Conservation (phyloP, 1,140 invertebrate genomes). For the Leptinotarsa texana region DNA sequence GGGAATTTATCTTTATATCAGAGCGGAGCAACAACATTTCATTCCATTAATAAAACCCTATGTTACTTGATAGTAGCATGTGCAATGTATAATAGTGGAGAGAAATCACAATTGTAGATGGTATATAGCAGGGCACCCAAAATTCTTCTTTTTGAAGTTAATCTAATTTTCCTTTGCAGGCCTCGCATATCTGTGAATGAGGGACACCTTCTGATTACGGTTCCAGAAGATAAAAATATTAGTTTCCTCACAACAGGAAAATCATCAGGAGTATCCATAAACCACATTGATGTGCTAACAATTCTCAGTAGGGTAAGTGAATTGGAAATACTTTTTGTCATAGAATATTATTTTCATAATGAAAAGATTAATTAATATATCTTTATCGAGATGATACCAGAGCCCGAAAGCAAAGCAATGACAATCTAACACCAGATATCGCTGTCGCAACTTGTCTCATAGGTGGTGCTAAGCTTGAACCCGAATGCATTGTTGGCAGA, state of each 20-base stretch:
- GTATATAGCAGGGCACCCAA: background rate
- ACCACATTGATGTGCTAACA: slow-evolving; percentile 25
- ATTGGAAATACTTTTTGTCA: background rate
- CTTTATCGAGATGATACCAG: no score
- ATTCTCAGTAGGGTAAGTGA: slow-evolving; percentile 24
- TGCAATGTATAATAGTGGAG: no score
- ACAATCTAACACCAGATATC: background rate
- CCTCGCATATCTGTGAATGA: slow-evolving; percentile 14
- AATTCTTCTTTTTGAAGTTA: background rate
- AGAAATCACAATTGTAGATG: no score
- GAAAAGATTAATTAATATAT: background rate
- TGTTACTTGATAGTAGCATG: no score
- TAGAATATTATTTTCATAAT: background rate
- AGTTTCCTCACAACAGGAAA: slow-evolving; percentile 7
- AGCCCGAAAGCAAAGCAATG: background rate
- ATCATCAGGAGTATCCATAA: slow-evolving; percentile 20
- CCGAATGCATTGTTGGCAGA: no score
- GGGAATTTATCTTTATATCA: no score
- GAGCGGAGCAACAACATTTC: no score
- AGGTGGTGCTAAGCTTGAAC: no score
- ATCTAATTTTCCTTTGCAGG: slow-evolving; percentile 9
- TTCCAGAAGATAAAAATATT: slow-evolving; percentile 12
- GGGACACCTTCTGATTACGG: slow-evolving; percentile 13
- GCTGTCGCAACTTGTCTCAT: background rate
- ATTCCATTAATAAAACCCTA: no score